Evolutionary conservation across 1,140 invertebrate species (phyloP), one percentile per base, ranked within the genome.

Genomic region (Leptinotarsa defecta): DNA sequence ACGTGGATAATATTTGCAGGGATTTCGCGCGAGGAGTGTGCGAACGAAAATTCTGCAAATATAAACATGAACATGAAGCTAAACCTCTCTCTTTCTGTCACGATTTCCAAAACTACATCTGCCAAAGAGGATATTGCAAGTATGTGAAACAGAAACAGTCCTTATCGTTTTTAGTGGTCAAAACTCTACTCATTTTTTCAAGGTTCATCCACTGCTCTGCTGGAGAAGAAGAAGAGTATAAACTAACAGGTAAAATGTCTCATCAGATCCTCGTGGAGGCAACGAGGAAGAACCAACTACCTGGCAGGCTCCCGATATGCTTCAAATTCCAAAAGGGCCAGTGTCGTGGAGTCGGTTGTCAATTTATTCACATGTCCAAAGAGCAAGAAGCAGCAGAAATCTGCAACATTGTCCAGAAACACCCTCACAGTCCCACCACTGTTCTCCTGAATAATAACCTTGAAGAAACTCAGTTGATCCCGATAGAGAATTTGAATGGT

Each of bases 91-190:
- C 90, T n/a, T 95, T 96, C 83, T 96, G 94, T 83, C 94, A 95
- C 83, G 94, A 96, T 83, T 95, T 89, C 86, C 94, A 95, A 84
- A 95, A 95, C 84, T 91, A 89, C 15, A 88, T 89, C 71, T 93
- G 92, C 81, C 87, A 88, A 19, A 87, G 92, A 80, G 85, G 88
- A 0, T 90, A 90, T 64, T 90, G 89, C 80, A 86, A 85, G 85
- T 86, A 77, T 83, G 84, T 81, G 13, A 43, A 43, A 43, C 34
- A 43, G 34, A 43, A 43, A 43, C 0, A 43, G 34, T 43, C 34
- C 34, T 43, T 43, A 43, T 3, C 34, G 34, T 43, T 43, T 43
- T 11, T 43, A 43, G 8, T 43, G 8, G 34, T 43, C 34, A 11
- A 43, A 43, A 43, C 6, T 43, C 8, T 2, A 4, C 15, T 57